Percentiles rank a stretch among this genome's conserved stretches.
phyloP scores from a whole-genome alignment of 2,113 vertebrate species.

The Phycodurus eques region DNA sequence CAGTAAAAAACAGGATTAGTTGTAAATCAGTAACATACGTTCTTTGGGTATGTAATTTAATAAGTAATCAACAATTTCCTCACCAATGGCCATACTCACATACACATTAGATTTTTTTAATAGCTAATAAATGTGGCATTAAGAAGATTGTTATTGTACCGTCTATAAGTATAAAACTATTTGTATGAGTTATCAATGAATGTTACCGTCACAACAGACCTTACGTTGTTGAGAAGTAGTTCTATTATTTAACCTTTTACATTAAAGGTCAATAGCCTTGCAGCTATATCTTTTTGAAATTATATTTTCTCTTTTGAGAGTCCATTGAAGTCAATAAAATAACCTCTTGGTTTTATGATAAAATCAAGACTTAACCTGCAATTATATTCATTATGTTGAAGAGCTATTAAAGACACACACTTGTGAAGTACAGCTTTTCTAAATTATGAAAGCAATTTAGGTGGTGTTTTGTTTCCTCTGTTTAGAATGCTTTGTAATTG shows the following conservation, averaged over 20 bases:
- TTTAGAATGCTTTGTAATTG: slow-evolving; percentile 8
- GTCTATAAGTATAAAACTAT: background rate
- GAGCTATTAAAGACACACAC: background rate
- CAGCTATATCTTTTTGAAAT: slow-evolving; percentile 5
- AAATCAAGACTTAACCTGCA: background rate
- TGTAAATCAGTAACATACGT: no score
- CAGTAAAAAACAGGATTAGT: background rate
- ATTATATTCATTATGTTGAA: background rate
- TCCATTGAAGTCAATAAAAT: background rate
- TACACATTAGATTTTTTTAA: background rate
- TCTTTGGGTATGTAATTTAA: background rate
- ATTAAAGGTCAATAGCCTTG: background rate
- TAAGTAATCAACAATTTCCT: background rate
- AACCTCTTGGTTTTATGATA: slow-evolving; percentile 1
- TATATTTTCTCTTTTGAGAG: background rate
- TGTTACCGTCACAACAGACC: slow-evolving; percentile 14
- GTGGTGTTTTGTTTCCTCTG: slow-evolving; percentile 1
- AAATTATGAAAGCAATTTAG: slow-evolving; percentile 19
- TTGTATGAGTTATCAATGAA: slow-evolving; percentile 20
- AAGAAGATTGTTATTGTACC: background rate
- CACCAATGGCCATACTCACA: background rate
- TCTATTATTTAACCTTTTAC: slow-evolving; percentile 5
- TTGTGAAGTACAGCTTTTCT: slow-evolving; percentile 18
- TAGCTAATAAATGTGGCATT: background rate
- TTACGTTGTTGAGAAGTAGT: background rate